These are phyloP conservation scores for Plestiodon gilberti DNA, from an alignment of 2,113 vertebrate species.

Conservation along the genomic window DNA sequence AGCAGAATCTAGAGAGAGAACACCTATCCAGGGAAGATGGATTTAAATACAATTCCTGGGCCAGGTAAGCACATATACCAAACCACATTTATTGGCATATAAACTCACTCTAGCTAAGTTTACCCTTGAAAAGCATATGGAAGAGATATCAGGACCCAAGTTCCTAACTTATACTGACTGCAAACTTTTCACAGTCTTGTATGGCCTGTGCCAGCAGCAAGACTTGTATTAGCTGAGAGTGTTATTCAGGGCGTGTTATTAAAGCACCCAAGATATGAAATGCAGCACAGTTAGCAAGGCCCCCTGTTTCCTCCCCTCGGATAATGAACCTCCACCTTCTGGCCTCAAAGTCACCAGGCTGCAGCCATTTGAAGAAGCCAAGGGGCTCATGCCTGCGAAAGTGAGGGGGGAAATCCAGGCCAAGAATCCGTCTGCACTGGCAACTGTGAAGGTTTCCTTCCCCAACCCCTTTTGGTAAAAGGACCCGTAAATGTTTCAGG, in stretches of 20 bases:
- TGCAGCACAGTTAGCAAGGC: accelerated
- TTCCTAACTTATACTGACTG: no score
- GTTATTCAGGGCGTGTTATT: neutral
- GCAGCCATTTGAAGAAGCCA: conserved; percentile 38
- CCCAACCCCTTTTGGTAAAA: neutral
- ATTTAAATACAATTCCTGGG: neutral
- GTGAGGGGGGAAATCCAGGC: conserved; percentile 38
- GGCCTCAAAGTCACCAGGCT: neutral
- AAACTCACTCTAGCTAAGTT: neutral
- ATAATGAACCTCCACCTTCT: neutral
- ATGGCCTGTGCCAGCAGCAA: accelerated
- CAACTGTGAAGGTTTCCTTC: conserved; percentile 43
- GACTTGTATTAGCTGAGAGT: neutral
- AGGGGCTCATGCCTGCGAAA: conserved; percentile 23
- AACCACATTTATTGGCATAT: neutral
- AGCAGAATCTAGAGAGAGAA: neutral
- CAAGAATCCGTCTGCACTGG: conserved; percentile 57
- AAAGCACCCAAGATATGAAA: neutral
- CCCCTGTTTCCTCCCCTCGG: neutral
- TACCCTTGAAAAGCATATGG: neutral
- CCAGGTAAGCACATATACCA: neutral
- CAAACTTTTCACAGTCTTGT: no score
- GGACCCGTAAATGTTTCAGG: conserved; percentile 50
- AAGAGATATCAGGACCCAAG: no score
- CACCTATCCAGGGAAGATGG: neutral